phyloP scores from a whole-genome alignment of 1,140 invertebrate species.

The Nasonia vitripennis region DNA sequence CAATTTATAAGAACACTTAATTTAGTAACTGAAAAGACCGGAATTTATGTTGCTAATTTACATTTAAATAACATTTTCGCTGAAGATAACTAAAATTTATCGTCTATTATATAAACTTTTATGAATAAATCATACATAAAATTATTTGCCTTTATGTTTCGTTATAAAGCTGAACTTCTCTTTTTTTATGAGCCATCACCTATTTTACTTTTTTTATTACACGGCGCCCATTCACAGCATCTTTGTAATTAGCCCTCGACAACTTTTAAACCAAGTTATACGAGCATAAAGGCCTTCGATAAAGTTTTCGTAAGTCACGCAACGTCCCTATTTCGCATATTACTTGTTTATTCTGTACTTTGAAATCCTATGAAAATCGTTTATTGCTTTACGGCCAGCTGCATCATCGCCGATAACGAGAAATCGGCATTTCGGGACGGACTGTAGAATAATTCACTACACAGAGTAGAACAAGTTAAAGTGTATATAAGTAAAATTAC shows the following conservation, averaged over 20 bases:
- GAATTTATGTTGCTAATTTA: slow-evolving; percentile 53
- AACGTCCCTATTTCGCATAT: slow-evolving; percentile 19
- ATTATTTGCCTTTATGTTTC: slow-evolving; percentile 53
- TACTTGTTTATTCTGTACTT: slow-evolving; percentile 38
- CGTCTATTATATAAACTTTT: slow-evolving; percentile 51
- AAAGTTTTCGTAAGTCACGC: slow-evolving; percentile 42
- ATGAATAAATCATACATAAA: slow-evolving; percentile 52
- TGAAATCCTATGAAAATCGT: not conserved
- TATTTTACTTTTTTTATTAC: slow-evolving; percentile 47
- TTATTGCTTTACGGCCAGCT: not conserved
- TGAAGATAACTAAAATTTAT: slow-evolving; percentile 54
- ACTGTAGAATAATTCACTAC: not conserved
- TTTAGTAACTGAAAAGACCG: slow-evolving; percentile 50
- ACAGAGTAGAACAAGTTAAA: too few relatives aligned
- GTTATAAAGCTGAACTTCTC: slow-evolving; percentile 47
- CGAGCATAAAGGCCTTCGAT: slow-evolving; percentile 33
- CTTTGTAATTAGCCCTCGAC: slow-evolving; percentile 48
- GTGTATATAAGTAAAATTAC: too few relatives aligned
- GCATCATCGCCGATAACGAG: not conserved
- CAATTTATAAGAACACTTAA: slow-evolving; percentile 53
- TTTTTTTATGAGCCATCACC: slow-evolving; percentile 44
- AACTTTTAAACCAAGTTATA: slow-evolving; percentile 47
- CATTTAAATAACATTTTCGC: slow-evolving; percentile 54
- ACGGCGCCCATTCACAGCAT: slow-evolving; percentile 37
- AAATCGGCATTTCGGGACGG: not conserved